Evolutionary conservation across 2,797 vertebrate species (phyloP).

Genomic region (Taeniopygia guttata): DNA sequence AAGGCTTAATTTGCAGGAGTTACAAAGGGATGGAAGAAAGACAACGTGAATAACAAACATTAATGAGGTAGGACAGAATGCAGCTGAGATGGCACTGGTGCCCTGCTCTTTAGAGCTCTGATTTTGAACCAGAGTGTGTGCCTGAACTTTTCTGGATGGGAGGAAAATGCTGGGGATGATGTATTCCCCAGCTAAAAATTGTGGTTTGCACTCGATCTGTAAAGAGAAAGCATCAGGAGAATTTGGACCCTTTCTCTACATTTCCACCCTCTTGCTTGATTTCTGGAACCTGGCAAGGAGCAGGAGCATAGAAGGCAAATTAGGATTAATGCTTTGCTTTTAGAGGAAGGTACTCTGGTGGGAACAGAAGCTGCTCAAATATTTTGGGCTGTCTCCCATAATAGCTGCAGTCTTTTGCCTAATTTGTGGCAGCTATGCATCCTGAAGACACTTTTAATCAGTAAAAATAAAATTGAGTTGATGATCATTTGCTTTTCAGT

Average conservation of each 20-base stretch:
- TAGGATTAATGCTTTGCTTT: not conserved
- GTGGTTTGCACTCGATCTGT: not conserved
- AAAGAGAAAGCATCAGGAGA: not conserved
- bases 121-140: not conserved
- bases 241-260: not conserved
- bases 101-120: not conserved
- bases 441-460: constrained; percentile 12
- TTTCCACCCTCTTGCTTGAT: not conserved
- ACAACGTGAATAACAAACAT: not conserved
- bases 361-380: constrained; percentile 7
- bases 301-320: not conserved
- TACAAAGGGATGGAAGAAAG: constrained; percentile 38
- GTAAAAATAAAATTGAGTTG: constrained; percentile 11
- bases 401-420: not conserved
- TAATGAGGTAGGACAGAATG: not conserved
- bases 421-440: not conserved
- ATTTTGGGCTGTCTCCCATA: not conserved
- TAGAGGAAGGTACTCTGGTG: not conserved
- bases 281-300: not conserved
- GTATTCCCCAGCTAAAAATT: not conserved
- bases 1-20: constrained; percentile 41
- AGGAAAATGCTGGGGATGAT: not conserved
- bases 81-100: not conserved
- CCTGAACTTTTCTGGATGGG: not conserved
- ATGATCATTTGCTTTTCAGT: constrained; percentile 35